Evolutionary conservation across 2,797 vertebrate species (phyloP).

Genomic region (Linurgus olivaceus): DNA sequence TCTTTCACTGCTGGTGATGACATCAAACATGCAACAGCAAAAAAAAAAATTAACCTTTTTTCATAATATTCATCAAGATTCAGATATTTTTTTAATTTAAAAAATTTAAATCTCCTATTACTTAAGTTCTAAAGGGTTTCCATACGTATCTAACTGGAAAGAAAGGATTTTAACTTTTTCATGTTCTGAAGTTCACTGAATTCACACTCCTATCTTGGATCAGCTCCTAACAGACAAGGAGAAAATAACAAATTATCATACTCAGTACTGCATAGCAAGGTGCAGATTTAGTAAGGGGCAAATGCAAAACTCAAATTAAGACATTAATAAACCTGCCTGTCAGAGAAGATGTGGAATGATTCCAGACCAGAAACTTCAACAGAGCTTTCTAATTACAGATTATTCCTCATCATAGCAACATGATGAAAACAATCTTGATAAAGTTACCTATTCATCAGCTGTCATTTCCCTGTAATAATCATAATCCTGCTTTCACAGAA

Average conservation of each 20-base stretch:
- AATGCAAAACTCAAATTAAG: not conserved
- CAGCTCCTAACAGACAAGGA: not conserved
- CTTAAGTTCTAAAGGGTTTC: not conserved
- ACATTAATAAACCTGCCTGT: not conserved
- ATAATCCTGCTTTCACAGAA: not conserved
- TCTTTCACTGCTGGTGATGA: not conserved
- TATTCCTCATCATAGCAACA: conserved; percentile 3
- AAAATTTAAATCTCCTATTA: not conserved
- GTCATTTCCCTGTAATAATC: not conserved
- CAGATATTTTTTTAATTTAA: not conserved
- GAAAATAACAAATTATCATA: not conserved
- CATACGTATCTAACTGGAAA: rapidly evolving
- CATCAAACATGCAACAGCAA: not conserved
- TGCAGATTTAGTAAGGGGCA: not conserved
- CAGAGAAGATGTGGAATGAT: not conserved
- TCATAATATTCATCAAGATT: not conserved
- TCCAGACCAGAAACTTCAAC: not conserved
- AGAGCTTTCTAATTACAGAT: conserved; percentile 24
- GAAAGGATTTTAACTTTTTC: not conserved
- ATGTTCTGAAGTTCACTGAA: not conserved
- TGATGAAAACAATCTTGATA: conserved; percentile 37
- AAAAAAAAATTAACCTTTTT: not conserved
- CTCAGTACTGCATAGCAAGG: not conserved
- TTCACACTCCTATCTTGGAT: not conserved
- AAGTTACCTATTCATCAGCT: conserved; percentile 38